A percentile compares a stretch with the other conserved stretches of the same genome.
Evolutionary conservation across 1,140 invertebrate genomes (phyloP).

Genomic region (Saccostrea cuccullata): DNA sequence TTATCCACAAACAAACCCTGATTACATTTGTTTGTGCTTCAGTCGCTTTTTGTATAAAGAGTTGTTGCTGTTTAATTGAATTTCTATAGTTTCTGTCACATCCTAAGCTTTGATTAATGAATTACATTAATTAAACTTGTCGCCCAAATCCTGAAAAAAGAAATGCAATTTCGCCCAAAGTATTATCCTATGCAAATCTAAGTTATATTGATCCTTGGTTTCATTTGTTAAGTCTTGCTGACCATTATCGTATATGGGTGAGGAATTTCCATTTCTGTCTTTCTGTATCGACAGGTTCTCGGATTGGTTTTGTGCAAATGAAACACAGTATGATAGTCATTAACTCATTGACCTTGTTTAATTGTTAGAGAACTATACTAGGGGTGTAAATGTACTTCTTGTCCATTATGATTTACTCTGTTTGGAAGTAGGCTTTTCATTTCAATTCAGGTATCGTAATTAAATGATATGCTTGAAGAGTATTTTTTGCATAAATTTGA

Average conservation of each 20-base stretch:
- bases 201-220: not conserved
- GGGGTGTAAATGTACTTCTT: too few species aligned
- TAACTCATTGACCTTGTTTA: too few species aligned
- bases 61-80: constrained; percentile 8
- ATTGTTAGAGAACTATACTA: too few species aligned
- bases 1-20: not conserved
- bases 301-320: too few species aligned
- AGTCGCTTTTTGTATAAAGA: not conserved
- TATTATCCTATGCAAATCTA: not conserved
- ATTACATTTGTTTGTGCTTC: not conserved
- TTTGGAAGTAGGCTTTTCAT: too few species aligned
- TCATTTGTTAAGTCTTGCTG: not conserved
- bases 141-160: not conserved
- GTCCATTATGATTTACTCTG: too few species aligned
- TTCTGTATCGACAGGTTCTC: too few species aligned
- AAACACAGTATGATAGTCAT: too few species aligned
- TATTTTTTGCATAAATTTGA: too few species aligned
- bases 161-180: not conserved
- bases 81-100: not conserved
- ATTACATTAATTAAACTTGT: not conserved
- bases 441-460: too few species aligned
- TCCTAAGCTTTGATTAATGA: constrained; percentile 6
- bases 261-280: too few species aligned
- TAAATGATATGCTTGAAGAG: too few species aligned
- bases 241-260: not conserved